phyloP scores from a whole-genome alignment of 2,797 vertebrate genomes.

The Hozukius guyotensis region DNA sequence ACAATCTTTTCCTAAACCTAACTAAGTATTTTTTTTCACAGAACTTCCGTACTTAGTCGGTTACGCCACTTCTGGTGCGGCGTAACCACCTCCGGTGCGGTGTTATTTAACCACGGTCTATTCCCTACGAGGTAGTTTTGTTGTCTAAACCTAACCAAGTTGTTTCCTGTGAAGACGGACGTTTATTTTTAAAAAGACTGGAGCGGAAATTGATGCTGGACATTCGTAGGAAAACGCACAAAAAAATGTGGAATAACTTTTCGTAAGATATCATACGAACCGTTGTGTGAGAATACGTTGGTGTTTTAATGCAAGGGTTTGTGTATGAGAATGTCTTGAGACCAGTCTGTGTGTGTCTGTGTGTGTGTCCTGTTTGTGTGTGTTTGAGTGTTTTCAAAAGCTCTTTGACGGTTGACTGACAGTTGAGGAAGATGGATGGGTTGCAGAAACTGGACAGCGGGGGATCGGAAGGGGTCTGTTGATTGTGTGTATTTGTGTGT shows the following conservation, averaged over 20 bases:
- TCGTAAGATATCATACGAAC: no score
- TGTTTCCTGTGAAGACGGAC: no score
- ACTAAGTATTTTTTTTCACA: accelerated
- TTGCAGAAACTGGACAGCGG: slow-evolving; percentile 71
- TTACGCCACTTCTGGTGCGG: accelerated
- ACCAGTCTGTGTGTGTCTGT: slow-evolving; percentile 29
- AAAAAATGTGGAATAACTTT: no score
- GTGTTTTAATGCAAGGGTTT: slow-evolving; percentile 27
- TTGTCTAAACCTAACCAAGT: no score
- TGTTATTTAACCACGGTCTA: no score
- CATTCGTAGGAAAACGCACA: no score
- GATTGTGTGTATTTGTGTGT: slow-evolving; percentile 62
- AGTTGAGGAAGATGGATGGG: slow-evolving; percentile 81
- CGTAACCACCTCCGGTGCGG: accelerated
- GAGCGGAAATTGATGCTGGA: no score
- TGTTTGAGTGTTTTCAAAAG: slow-evolving; percentile 52
- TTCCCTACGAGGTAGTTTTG: no score
- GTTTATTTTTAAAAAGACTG: no score
- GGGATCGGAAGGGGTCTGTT: slow-evolving; percentile 49
- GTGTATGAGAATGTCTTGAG: slow-evolving; percentile 29
- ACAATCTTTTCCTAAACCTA: no score
- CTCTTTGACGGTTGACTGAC: slow-evolving; percentile 71
- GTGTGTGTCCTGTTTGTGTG: slow-evolving; percentile 23
- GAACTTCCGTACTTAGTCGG: no score
- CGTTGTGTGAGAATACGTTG: background rate